Evolutionary conservation across 2,113 vertebrate genomes (phyloP).

Genomic region (Lepisosteus osseus): DNA sequence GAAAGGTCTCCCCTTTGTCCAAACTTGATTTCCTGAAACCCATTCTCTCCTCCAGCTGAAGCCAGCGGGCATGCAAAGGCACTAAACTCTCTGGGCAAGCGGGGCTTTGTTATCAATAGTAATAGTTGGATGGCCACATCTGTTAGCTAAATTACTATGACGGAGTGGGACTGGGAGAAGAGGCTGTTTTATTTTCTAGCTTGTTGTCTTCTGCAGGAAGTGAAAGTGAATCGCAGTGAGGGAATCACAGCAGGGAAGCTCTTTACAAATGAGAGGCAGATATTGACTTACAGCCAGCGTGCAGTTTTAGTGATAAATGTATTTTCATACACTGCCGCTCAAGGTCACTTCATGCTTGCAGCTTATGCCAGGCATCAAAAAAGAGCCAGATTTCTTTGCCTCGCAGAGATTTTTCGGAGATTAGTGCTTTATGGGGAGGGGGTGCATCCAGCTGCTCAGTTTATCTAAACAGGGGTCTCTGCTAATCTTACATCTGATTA

Average conservation of each 20-base stretch:
- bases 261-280: slow-evolving; percentile 57
- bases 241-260: slow-evolving; percentile 58
- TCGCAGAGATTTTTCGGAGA: too few species aligned
- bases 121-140: slow-evolving; percentile 58
- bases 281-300: slow-evolving; percentile 58
- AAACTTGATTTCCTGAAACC: not conserved
- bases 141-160: slow-evolving; percentile 58
- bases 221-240: slow-evolving; percentile 65
- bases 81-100: slow-evolving; percentile 7
- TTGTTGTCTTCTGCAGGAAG: slow-evolving; percentile 68
- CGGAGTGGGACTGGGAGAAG: slow-evolving; percentile 56
- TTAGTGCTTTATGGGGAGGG: too few species aligned
- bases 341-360: slow-evolving; percentile 54
- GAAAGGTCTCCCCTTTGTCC: slow-evolving; percentile 4
- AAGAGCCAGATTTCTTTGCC: slow-evolving; percentile 20
- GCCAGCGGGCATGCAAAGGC: not conserved
- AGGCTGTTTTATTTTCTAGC: slow-evolving; percentile 60
- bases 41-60: not conserved
- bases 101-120: slow-evolving; percentile 17
- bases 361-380: slow-evolving; percentile 33
- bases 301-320: slow-evolving; percentile 58
- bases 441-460: too few species aligned
- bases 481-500: too few species aligned
- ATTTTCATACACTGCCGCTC: slow-evolving; percentile 51
- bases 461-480: too few species aligned